A percentile compares a stretch with the other conserved stretches of the same genome.
Conservation (phyloP, 2,797 vertebrate genomes). For the Knipowitschia caucasica region DNA sequence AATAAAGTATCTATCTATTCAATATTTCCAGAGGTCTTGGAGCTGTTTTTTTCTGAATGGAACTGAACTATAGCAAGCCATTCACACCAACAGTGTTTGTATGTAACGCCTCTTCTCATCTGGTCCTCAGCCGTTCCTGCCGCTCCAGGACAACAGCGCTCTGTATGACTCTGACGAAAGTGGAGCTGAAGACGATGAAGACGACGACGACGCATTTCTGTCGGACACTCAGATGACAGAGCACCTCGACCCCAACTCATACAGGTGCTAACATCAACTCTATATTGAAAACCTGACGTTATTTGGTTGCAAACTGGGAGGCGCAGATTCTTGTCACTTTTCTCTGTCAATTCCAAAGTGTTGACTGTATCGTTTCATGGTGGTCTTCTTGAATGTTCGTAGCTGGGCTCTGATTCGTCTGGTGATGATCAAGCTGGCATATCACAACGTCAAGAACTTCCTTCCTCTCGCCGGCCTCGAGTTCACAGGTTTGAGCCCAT, state of each 20-base stretch:
- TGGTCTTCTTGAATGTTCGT: conserved; percentile 6
- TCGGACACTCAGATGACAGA: conserved; percentile 93
- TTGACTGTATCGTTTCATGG: not conserved
- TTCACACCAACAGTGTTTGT: too few relatives aligned
- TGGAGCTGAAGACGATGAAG: conserved; percentile 89
- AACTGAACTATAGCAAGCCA: too few relatives aligned
- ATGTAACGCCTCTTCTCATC: conserved; percentile 13
- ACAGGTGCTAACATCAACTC: conserved; percentile 76
- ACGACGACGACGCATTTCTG: conserved; percentile 89
- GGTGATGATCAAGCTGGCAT: conserved; percentile 90
- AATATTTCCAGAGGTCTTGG: too few relatives aligned
- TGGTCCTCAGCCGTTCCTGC: conserved; percentile 89
- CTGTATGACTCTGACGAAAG: conserved; percentile 97
- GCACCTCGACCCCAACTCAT: conserved; percentile 91
- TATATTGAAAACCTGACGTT: not conserved
- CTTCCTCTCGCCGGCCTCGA: conserved; percentile 93
- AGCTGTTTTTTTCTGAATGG: too few relatives aligned
- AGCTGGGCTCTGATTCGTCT: conserved; percentile 95
- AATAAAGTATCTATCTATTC: too few relatives aligned
- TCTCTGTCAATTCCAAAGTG: not conserved
- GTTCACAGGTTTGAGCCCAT: conserved; percentile 77
- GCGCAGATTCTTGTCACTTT: not conserved
- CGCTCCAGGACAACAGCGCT: conserved; percentile 89
- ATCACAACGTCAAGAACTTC: conserved; percentile 92
- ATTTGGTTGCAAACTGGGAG: not conserved